phyloP scores from a whole-genome alignment of 1,140 invertebrate genomes.

The Polyergus mexicanus region DNA sequence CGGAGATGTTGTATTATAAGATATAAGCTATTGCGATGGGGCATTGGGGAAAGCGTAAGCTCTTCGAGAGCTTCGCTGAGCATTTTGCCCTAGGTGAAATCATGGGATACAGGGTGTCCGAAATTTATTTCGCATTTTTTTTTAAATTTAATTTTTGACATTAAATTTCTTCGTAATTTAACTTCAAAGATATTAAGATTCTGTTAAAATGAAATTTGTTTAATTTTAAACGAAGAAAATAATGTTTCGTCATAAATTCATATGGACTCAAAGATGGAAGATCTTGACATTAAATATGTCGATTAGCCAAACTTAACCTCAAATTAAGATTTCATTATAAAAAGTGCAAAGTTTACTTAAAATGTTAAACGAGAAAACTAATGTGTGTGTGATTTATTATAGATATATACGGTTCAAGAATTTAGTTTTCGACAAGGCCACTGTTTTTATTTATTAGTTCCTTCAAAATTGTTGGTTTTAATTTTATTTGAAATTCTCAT shows the following conservation, averaged over 20 bases:
- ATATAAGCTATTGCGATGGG: constrained; percentile 33
- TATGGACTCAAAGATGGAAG: not conserved
- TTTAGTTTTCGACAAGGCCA: not conserved
- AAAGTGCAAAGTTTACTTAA: not conserved
- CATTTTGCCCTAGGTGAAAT: not conserved
- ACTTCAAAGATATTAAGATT: not conserved
- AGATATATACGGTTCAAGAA: not conserved
- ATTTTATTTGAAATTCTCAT: not conserved
- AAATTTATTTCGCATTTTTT: constrained; percentile 2
- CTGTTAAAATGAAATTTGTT: not conserved
- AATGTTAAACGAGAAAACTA: not conserved
- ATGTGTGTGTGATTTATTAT: not conserved
- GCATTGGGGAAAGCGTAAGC: not conserved
- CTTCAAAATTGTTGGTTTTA: constrained; percentile 2
- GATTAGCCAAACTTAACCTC: too few relatives aligned
- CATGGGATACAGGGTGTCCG: not conserved
- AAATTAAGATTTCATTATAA: not conserved
- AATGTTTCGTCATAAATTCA: not conserved
- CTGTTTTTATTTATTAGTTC: not conserved
- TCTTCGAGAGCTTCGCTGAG: constrained; percentile 8
- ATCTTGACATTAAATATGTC: not conserved
- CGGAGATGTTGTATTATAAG: constrained; percentile 39
- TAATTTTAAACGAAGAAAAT: not conserved
- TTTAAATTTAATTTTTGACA: not conserved
- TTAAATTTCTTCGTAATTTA: not conserved